Evolutionary conservation across 2,797 vertebrate species (phyloP).

Genomic region (Cetoscarus ocellatus): DNA sequence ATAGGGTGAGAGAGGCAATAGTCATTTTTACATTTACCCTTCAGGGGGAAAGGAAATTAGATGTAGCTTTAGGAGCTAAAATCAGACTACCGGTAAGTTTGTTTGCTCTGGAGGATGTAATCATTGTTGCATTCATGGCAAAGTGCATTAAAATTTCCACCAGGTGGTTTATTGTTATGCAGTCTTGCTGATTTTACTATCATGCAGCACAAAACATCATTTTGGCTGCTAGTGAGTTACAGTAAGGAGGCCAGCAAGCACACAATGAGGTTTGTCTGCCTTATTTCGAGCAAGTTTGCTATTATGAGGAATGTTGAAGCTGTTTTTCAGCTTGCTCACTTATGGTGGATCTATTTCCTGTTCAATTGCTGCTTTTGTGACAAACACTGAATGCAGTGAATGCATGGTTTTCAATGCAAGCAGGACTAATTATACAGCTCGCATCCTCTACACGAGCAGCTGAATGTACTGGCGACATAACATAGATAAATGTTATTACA

Average conservation of each 20-base stretch:
- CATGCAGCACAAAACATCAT: conserved; percentile 28
- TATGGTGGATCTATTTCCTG: conserved; percentile 19
- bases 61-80: neutral
- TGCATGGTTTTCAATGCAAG: conserved; percentile 23
- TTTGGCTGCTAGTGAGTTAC: conserved; percentile 17
- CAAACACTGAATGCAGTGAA: conserved; percentile 22
- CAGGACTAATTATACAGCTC: conserved; percentile 45
- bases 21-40: neutral
- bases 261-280: conserved; percentile 11
- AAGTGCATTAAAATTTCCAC: neutral
- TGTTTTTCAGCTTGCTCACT: conserved; percentile 20
- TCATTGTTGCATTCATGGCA: neutral
- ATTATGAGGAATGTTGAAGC: conserved; percentile 18
- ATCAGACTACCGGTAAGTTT: neutral
- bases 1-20: too few relatives aligned
- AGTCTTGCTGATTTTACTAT: conserved; percentile 2
- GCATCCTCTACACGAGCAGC: conserved; percentile 12
- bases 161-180: conserved; percentile 23
- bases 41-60: neutral
- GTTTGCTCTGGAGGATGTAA: neutral
- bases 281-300: conserved; percentile 13
- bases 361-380: conserved; percentile 40
- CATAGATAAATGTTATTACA: conserved; percentile 24
- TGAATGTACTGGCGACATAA: conserved; percentile 6
- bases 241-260: conserved; percentile 18